Percentiles rank a stretch among this genome's conserved stretches.
These are phyloP conservation scores for Vanessa cardui DNA, from an alignment of 2,888 invertebrate species.

Conservation along the genomic window DNA sequence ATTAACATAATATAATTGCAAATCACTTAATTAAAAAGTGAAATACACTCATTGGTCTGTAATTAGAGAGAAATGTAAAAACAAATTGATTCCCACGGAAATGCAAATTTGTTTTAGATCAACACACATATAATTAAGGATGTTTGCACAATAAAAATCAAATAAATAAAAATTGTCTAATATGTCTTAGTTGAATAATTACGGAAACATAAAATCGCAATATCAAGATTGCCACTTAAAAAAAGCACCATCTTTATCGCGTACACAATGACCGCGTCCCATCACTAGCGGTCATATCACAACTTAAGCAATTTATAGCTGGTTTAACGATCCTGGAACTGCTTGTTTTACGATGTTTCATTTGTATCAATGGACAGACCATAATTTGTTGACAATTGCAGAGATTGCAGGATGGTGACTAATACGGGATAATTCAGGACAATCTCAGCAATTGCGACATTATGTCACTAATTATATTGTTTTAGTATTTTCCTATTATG, in stretches of 20 bases:
- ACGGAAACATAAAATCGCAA: conserved; percentile 18
- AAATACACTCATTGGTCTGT: no score
- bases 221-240: conserved; percentile 4
- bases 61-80: not conserved
- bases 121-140: conserved; percentile 15
- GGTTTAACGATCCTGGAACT: conserved; percentile 70
- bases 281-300: conserved; percentile 29
- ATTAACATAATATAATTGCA: no score
- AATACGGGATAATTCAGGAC: conserved; percentile 42
- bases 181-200: conserved; percentile 8
- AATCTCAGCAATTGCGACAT: conserved; percentile 49
- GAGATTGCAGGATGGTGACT: conserved; percentile 51
- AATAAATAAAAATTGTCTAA: not conserved
- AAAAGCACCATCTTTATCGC: conserved; percentile 8
- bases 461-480: conserved; percentile 57
- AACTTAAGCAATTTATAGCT: conserved; percentile 49
- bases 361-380: conserved; percentile 72
- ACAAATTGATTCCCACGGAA: conserved; percentile 7
- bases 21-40: no score
- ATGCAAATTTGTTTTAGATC: not conserved
- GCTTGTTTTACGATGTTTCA: conserved; percentile 76
- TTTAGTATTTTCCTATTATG: not conserved
- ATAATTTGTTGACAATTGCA: conserved; percentile 52
- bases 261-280: conserved; percentile 29
- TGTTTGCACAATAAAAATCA: not conserved